Percentiles rank a stretch among this genome's conserved stretches.
Evolutionary conservation across 1,140 invertebrate genomes (phyloP).

Genomic region (Mizuhopecten yessoensis): DNA sequence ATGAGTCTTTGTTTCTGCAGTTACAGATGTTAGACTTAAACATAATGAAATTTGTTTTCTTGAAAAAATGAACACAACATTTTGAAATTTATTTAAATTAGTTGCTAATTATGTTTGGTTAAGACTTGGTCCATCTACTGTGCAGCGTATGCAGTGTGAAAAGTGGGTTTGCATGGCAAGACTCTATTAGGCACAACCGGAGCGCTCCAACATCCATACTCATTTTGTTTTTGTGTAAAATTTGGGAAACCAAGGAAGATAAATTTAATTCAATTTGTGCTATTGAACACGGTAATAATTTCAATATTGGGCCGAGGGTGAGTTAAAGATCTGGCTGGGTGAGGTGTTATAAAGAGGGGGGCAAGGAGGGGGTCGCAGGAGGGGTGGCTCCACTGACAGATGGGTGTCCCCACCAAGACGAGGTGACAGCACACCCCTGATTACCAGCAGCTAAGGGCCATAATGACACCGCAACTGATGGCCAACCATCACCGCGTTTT

Average conservation of each 20-base stretch:
- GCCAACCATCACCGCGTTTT: background rate
- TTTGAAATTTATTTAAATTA: constrained; percentile 40
- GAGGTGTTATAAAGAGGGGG: background rate
- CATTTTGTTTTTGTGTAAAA: constrained; percentile 40
- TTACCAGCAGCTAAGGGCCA: constrained; percentile 18
- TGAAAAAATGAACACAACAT: constrained; percentile 39
- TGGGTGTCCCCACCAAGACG: background rate
- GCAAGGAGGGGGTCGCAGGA: background rate
- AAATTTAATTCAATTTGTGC: constrained; percentile 36
- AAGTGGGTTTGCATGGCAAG: constrained; percentile 37
- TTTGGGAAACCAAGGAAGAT: constrained; percentile 33
- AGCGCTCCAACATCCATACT: constrained; percentile 32
- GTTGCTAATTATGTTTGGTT: constrained; percentile 34
- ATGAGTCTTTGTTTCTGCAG: constrained; percentile 3
- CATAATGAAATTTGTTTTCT: constrained; percentile 35
- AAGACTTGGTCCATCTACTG: constrained; percentile 24
- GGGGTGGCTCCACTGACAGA: constrained; percentile 3
- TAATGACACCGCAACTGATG: constrained; percentile 7
- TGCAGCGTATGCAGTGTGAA: constrained; percentile 29
- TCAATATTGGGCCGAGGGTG: constrained; percentile 29
- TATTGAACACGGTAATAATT: constrained; percentile 40
- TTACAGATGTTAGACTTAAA: constrained; percentile 21
- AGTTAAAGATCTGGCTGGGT: background rate
- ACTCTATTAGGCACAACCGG: background rate
- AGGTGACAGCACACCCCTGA: background rate